Base-by-base conservation (phyloP, 2,888 invertebrate genomes). In the Calameuta pallipes region DNA sequence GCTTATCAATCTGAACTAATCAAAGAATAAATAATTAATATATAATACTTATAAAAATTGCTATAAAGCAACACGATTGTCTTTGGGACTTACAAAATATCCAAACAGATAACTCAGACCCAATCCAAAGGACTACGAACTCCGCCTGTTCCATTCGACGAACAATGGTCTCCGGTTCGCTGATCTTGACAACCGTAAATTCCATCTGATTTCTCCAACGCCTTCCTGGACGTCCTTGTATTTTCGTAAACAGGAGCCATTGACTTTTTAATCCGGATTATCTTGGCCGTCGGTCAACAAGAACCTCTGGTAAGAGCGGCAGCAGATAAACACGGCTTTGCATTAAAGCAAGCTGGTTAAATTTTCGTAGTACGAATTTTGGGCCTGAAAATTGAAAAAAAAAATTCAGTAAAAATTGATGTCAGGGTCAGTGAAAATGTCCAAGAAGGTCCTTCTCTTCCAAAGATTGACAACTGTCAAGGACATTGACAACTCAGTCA, bases 401-500 rank as follows among this genome's bases (percentile, higher is more conserved):
- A 23, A 41, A 23, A 9, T 23, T 56, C 23, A 23, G 23, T 23
- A 56, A 56, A 56, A 56, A 56, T 56, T 9, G 9, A 56, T 23
- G 56, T 15, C 56, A 56, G 56, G 56, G 56, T 23, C 56, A 56
- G 56, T 56, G 56, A 56, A 56, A 56, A 9, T 56, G 9, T 23
- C 56, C 56, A 9, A 56, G 56, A 56, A 2, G 2, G 56, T 56
- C 23, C 56, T 6, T 23, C 56, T 56, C 23, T 15, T 56, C 23
- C 1, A 56, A 56, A 23, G 76, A 78, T 79, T 69, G 78, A 82
- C 82, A 80, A 80, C 82, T 86, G 87, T 88, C 87, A 84, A 87
- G 85, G 83, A 82, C 84, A 84, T 87, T 90, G 90, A 90, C 89
- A 83, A 90, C 89, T 90, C 86, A 87, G 90, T 90, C 89, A 89